Evolutionary conservation across 2,888 invertebrate genomes (phyloP), one percentile per base, ranked within the genome.

Genomic region (Xanthostigma xanthostigma): DNA sequence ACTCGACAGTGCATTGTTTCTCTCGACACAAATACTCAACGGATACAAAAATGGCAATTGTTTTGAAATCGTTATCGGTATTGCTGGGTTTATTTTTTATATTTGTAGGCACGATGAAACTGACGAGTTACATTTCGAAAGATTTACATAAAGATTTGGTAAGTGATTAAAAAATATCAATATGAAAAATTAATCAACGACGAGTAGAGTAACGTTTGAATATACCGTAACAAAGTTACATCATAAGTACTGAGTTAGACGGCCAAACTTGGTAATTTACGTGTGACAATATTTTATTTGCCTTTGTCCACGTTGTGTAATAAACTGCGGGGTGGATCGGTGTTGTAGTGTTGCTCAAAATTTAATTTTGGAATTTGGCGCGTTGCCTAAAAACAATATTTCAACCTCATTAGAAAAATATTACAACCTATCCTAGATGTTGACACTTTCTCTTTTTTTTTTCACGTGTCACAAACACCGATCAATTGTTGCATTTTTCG

Each of bases 101-200:
- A 62, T 93, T 95, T 66, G 90, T 94, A 56, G 95, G 95, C 50
- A 81, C 87, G 50, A 84, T 95, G 62, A 95, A 95, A 72, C 70
- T 95, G 54, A 87, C 93, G 53, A 91, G 92, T 55, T 79, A 84
- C 59, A 80, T 95, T 56, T 94, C 91, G 60, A 90, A 90, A 74
- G 95, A 95, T 69, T 78, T 95, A 53, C 94, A 95, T 68, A 92
- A 90, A 75, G 94, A 95, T 72, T 78, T 95, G 84, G 94, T 94
- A 70, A 81, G 85, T 69, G 50, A 49, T 13, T 41, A n/a, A 6
- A 27, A 27, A 27, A 27, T 27, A 27, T 6, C 27, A 27, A 17
- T 3, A 17, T 17, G 17, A 17, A 27, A 27, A 27, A n/a, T n/a
- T n/a, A 27, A 27, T 27, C 27, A 27, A 27, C 27, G 6, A 27